Evolutionary conservation across 2,113 vertebrate genomes (phyloP).

Genomic region (Parotia lawesii): DNA sequence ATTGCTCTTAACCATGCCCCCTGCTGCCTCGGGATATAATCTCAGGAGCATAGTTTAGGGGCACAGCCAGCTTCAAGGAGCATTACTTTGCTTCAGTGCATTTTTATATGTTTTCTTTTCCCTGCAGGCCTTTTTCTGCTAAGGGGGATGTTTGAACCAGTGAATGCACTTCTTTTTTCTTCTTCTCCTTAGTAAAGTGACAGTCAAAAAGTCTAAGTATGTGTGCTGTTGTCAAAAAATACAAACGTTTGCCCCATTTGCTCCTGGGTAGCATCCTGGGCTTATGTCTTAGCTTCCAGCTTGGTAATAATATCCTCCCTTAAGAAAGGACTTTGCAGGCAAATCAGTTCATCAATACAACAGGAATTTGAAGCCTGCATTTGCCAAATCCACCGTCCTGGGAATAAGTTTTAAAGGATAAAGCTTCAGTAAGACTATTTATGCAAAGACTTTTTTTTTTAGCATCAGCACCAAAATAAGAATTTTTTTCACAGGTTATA

Average conservation of each 20-base stretch:
- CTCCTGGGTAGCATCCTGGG: neutral
- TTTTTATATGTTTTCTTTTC: constrained; percentile 55
- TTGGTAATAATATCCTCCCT: neutral
- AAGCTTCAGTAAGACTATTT: constrained; percentile 3
- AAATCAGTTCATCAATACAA: neutral
- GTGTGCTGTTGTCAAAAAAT: constrained; percentile 31
- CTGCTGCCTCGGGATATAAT: constrained; percentile 21
- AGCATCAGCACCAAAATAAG: neutral
- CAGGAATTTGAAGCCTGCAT: neutral
- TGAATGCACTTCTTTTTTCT: constrained; percentile 3
- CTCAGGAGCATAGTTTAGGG: constrained; percentile 54
- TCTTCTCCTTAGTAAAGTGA: constrained; percentile 15
- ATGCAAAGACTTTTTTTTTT: neutral
- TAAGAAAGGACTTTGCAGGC: constrained; percentile 1
- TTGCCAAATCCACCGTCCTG: constrained; percentile 1
- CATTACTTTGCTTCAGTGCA: constrained; percentile 54
- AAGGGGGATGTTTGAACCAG: constrained; percentile 2
- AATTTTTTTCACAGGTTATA: neutral
- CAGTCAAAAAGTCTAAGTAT: constrained; percentile 30
- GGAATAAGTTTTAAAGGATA: neutral
- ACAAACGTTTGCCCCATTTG: neutral
- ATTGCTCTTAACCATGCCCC: constrained; percentile 50
- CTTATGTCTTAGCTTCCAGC: neutral
- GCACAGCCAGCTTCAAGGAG: constrained; percentile 49
- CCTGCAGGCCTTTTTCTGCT: constrained; percentile 22